Conservation (phyloP, 2,113 vertebrate genomes). For the Maccullochella peelii region DNA sequence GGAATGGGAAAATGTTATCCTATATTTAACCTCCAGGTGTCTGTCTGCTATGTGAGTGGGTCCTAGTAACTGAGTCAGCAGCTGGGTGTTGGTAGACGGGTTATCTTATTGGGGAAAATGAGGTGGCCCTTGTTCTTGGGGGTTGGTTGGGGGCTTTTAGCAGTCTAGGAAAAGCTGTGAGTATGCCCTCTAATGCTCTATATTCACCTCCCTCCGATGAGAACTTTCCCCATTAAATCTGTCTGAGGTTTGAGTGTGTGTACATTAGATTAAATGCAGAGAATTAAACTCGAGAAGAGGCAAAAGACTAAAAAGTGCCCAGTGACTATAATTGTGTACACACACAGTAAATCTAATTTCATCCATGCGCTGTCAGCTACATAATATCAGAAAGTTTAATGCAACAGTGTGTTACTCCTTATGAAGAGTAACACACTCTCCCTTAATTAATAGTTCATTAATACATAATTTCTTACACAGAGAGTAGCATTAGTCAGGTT, state of each 20-base stretch:
- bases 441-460: conserved; percentile 16
- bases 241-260: conserved; percentile 16
- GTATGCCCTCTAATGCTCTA: conserved; percentile 29
- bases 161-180: conserved; percentile 39
- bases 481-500: neutral
- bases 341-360: neutral
- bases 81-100: conserved; percentile 54
- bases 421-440: neutral
- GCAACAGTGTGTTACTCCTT: neutral
- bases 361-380: neutral
- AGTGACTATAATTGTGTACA: neutral
- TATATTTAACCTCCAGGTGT: conserved; percentile 86
- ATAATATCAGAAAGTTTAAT: neutral
- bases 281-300: conserved; percentile 11
- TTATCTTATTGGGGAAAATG: conserved; percentile 57
- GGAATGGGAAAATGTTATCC: conserved; percentile 82
- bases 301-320: neutral
- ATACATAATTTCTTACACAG: conserved; percentile 8
- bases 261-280: conserved; percentile 33
- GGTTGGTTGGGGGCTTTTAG: conserved; percentile 34
- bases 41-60: conserved; percentile 52
- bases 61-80: conserved; percentile 67
- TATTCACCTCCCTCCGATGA: conserved; percentile 37
- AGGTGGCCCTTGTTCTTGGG: conserved; percentile 17
- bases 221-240: conserved; percentile 47